A percentile compares a stretch with the other conserved stretches of the same genome.
These are phyloP conservation scores for Teleogryllus oceanicus DNA, from an alignment of 2,888 invertebrate species.

Conservation along the genomic window DNA sequence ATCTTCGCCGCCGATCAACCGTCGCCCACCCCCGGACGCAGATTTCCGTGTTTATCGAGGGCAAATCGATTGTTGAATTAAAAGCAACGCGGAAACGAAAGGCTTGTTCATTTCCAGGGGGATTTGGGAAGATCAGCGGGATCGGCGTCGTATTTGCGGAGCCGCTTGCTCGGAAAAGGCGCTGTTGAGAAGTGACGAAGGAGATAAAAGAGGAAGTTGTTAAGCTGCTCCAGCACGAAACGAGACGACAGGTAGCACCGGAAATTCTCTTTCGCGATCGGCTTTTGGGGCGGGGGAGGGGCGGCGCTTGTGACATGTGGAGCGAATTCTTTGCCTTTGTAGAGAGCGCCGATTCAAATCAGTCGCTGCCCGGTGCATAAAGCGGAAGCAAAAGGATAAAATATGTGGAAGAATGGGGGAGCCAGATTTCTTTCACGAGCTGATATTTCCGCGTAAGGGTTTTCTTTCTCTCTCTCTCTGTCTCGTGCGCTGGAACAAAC, in stretches of 20 bases:
- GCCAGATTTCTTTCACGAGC: slow-evolving; percentile 9
- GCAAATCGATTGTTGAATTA: too few species aligned
- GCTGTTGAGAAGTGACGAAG: background rate
- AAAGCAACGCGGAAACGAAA: too few species aligned
- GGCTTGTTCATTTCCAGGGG: too few species aligned
- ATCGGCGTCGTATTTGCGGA: too few species aligned
- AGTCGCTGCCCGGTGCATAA: background rate
- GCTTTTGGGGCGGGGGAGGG: background rate
- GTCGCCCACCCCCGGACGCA: too few species aligned
- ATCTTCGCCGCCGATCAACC: too few species aligned
- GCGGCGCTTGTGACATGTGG: background rate
- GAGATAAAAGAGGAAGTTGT: slow-evolving; percentile 1
- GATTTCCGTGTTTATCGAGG: too few species aligned
- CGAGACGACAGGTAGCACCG: background rate
- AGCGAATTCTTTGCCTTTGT: background rate
- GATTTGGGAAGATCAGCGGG: too few species aligned
- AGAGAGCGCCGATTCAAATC: background rate
- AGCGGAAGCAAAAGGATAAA: background rate
- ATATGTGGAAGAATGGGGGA: background rate
- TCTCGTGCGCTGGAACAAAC: too few species aligned
- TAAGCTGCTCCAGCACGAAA: background rate
- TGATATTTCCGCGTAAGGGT: background rate
- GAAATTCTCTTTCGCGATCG: background rate
- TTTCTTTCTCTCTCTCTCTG: background rate
- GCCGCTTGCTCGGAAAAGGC: background rate